phyloP scores from a whole-genome alignment of 2,797 vertebrate species.

The Carcharodon carcharias region DNA sequence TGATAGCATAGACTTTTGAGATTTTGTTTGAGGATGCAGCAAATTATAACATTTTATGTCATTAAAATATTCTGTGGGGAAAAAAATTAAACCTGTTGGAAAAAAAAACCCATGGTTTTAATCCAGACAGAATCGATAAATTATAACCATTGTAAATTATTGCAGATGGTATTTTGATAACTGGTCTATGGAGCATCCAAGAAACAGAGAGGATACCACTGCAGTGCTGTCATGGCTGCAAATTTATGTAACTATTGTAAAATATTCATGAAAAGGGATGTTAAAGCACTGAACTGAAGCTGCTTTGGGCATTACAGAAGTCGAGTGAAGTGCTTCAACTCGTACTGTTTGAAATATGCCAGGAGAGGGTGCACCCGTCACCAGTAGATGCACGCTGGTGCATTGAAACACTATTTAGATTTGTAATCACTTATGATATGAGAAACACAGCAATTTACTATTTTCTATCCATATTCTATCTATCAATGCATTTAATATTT shows the following conservation, averaged over 20 bases:
- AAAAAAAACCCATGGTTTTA: neutral
- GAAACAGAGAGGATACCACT: neutral
- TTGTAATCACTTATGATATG: neutral
- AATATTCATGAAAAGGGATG: conserved; percentile 16
- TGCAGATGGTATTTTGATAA: neutral
- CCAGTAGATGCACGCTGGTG: neutral
- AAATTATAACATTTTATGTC: neutral
- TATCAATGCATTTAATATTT: neutral
- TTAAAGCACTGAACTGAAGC: neutral
- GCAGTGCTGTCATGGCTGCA: conserved; percentile 11
- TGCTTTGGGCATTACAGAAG: neutral
- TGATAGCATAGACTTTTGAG: neutral
- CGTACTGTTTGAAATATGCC: neutral
- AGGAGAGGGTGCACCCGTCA: neutral
- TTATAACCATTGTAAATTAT: neutral
- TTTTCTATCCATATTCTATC: neutral
- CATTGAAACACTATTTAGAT: neutral
- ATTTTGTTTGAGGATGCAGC: neutral
- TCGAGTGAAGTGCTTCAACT: neutral
- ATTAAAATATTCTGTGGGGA: neutral
- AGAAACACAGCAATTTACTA: neutral
- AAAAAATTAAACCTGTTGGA: neutral
- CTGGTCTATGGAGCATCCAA: neutral
- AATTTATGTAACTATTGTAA: conserved; percentile 26
- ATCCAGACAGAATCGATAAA: neutral